phyloP scores from a whole-genome alignment of 2,113 vertebrate species.

The Athene cunicularia region DNA sequence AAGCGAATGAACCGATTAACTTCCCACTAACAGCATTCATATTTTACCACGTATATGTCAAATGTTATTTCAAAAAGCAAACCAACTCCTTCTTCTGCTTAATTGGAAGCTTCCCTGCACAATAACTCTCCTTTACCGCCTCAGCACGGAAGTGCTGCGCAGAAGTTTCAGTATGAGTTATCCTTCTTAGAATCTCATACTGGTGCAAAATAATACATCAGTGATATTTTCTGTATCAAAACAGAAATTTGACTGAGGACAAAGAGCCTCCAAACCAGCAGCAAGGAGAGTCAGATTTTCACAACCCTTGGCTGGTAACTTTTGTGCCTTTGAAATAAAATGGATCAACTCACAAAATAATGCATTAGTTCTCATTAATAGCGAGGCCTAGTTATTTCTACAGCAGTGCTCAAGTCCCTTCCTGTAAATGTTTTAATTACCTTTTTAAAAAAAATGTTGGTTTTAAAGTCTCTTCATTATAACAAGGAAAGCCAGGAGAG shows the following conservation, averaged over 20 bases:
- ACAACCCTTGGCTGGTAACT: not conserved
- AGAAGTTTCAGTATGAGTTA: conserved; percentile 61
- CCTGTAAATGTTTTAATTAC: not conserved
- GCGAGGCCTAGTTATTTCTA: not conserved
- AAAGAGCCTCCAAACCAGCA: not conserved
- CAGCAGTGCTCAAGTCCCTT: not conserved
- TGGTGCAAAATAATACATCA: conserved; percentile 17
- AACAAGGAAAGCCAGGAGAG: not conserved
- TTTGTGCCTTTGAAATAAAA: not conserved
- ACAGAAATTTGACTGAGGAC: not conserved
- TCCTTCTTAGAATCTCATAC: conserved; percentile 1
- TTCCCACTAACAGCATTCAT: not conserved
- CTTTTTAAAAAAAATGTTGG: not conserved
- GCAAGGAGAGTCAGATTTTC: not conserved
- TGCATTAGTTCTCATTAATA: not conserved
- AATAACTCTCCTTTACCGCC: not conserved
- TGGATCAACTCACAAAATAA: not conserved
- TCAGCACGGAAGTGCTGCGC: conserved; percentile 7
- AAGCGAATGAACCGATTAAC: not conserved
- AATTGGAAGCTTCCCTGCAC: conserved; percentile 48
- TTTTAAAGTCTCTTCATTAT: not conserved
- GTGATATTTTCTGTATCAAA: conserved; percentile 10
- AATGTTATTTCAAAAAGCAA: conserved; percentile 20
- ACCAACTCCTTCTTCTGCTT: conserved; percentile 32
- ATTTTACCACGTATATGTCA: not conserved